Evolutionary conservation across 2,888 invertebrate species (phyloP), one percentile per base, ranked within the genome.

Genomic region (Hypena proboscidalis): DNA sequence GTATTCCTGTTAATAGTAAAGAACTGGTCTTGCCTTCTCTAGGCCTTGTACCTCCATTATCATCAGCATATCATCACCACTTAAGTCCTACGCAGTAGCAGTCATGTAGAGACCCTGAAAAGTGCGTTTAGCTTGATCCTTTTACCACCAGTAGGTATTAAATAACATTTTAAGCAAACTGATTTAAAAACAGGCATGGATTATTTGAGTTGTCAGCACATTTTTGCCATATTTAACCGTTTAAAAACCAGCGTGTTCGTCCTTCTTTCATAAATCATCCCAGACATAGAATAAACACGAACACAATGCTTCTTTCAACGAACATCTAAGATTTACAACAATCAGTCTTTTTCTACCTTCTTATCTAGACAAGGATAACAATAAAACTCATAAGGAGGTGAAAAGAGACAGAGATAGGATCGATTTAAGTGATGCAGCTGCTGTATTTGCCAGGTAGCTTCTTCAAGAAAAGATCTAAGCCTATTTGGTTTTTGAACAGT

Each of bases 381-480:
- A 49, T 48, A 61, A 9, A 50, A 43, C 46, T 26, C 11, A n/a
- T 14, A n/a, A 4, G 3, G 19, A 8, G 58, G 51, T 39, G 62
- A 72, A 84, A 47, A 51, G 69, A 65, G 83, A 85, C 22, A 59
- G 11, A 59, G 39, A 36, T 54, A 57, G 64, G 76, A 85, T 85
- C 84, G 84, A 77, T 83, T 83, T 83, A 81, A 85, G 57, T 73
- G 58, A 63, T 56, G 75, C 90, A 89, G 89, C 90, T 88, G 90
- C 77, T 72, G 65, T 57, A 58, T 73, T 67, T 69, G 48, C 70
- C 81, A 89, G 89, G 88, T 89, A 90, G 85, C 70, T 44, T 70
- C 59, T 70, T 49, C 62, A 66, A 73, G 78, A 79, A n/a, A n/a
- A n/a, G n/a, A 74, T 71, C 77, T 74, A 69, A 75, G 74, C 59